Evolutionary conservation across 2,888 invertebrate genomes (phyloP).

Genomic region (Drosophila sordidula): DNA sequence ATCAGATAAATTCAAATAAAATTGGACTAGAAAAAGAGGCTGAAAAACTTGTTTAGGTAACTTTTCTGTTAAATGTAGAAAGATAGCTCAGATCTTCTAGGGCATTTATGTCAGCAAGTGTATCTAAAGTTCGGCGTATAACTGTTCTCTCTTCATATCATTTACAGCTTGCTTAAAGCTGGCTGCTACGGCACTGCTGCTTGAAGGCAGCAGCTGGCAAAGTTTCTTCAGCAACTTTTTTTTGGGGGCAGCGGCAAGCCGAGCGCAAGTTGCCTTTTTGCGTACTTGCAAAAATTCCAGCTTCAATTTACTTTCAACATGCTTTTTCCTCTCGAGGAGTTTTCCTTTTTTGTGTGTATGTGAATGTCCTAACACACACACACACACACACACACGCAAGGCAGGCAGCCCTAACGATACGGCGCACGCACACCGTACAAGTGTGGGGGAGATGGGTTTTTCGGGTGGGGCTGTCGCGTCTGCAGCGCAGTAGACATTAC

Average conservation of each 20-base stretch:
- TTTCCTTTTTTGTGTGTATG: conserved; percentile 44
- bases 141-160: conserved; percentile 3
- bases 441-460: neutral
- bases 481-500: conserved; percentile 74
- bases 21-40: too few relatives aligned
- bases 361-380: conserved; percentile 12
- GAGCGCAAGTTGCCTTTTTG: conserved; percentile 55
- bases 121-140: neutral
- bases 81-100: neutral
- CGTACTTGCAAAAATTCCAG: conserved; percentile 67
- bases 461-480: conserved; percentile 42
- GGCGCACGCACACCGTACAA: conserved; percentile 65
- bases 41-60: too few relatives aligned
- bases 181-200: conserved; percentile 38
- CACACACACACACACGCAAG: conserved; percentile 8
- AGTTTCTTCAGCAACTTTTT: conserved; percentile 62
- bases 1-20: too few relatives aligned
- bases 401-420: conserved; percentile 66
- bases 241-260: conserved; percentile 12
- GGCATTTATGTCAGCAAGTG: neutral
- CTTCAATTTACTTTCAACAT: conserved; percentile 81
- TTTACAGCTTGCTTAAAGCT: conserved; percentile 50
- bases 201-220: conserved; percentile 48
- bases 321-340: conserved; percentile 70
- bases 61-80: neutral